These are phyloP conservation scores for Rissa tridactyla DNA, from an alignment of 2,113 vertebrate genomes.

Conservation along the genomic window DNA sequence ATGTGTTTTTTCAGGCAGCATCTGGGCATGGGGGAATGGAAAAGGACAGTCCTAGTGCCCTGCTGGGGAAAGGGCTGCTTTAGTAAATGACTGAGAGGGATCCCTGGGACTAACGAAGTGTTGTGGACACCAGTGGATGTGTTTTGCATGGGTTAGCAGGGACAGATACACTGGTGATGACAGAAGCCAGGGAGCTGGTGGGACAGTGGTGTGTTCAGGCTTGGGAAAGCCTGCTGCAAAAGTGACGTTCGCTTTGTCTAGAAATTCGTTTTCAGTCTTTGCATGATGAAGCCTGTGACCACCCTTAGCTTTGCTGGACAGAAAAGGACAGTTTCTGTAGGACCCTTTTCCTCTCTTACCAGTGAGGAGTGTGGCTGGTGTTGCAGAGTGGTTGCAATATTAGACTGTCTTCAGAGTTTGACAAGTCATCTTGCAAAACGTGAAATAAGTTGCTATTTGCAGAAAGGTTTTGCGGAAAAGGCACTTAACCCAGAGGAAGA, in stretches of 20 bases:
- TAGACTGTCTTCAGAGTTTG: not conserved
- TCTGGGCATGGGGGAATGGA: not conserved
- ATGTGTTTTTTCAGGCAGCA: not conserved
- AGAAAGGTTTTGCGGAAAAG: not conserved
- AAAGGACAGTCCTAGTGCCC: not conserved
- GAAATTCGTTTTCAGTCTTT: not conserved
- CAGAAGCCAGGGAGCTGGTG: not conserved
- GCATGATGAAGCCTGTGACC: accelerated
- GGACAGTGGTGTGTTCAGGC: accelerated
- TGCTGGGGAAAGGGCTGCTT: not conserved
- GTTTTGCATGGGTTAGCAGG: not conserved
- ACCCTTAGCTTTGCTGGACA: not conserved
- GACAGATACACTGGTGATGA: not conserved
- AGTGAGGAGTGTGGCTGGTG: accelerated
- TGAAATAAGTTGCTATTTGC: not conserved
- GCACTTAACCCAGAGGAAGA: not conserved
- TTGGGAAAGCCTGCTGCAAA: not conserved
- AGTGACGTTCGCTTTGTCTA: not conserved
- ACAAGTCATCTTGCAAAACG: not conserved
- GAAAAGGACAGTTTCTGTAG: accelerated
- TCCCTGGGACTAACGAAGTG: accelerated
- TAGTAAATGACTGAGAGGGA: not conserved
- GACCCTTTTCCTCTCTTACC: not conserved
- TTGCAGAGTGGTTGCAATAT: not conserved
- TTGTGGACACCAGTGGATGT: not conserved